phyloP scores from a whole-genome alignment of 2,113 vertebrate genomes.

The Callorhinus ursinus region DNA sequence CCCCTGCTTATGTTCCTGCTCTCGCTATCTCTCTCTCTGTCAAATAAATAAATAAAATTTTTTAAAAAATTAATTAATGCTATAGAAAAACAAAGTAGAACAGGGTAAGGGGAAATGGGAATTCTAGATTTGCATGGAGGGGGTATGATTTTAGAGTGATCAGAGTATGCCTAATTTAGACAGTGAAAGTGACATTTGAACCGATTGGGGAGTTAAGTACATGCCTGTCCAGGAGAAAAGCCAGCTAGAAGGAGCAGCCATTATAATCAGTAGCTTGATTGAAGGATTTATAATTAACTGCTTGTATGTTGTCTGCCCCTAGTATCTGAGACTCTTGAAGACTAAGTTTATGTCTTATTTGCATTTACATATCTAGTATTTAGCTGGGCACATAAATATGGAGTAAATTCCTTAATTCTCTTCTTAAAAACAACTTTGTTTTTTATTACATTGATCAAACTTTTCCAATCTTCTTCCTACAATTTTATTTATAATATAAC shows the following conservation, averaged over 20 bases:
- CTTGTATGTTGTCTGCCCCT: background rate
- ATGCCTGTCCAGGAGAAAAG: background rate
- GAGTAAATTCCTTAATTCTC: background rate
- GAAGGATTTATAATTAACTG: background rate
- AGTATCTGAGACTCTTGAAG: background rate
- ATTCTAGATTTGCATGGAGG: background rate
- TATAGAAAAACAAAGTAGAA: background rate
- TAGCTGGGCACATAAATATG: background rate
- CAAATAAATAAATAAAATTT: too few relatives aligned
- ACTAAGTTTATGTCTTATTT: background rate
- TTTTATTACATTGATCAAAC: background rate
- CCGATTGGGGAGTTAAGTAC: background rate
- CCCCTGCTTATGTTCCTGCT: too few relatives aligned
- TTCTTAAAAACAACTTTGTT: background rate
- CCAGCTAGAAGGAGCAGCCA: background rate
- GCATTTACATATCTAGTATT: background rate
- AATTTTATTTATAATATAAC: background rate
- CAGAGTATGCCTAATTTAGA: background rate
- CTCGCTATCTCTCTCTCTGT: too few relatives aligned
- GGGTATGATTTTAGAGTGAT: background rate
- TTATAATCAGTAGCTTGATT: background rate
- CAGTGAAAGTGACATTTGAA: background rate
- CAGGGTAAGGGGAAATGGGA: background rate
- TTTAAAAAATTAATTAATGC: background rate
- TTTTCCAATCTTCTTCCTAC: background rate